Base-by-base conservation (phyloP, 2,113 vertebrate genomes). In the Forbesichthys agassizii region DNA sequence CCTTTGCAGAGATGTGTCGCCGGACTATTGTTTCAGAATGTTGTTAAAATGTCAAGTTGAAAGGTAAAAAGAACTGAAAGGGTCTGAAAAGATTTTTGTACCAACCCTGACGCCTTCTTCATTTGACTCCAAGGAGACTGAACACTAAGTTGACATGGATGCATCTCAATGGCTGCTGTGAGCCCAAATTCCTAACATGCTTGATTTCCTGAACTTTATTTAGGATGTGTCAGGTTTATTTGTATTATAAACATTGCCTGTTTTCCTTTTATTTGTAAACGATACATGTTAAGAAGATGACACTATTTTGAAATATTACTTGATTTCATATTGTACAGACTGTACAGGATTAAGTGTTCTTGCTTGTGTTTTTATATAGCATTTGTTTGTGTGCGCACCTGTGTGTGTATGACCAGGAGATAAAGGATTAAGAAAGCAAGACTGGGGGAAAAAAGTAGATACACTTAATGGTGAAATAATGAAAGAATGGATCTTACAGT, bases 221-320 rank as follows among this genome's bases (percentile, higher is more conserved):
- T 86, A 77, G 84, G 88, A 86, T 74, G 81, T 88, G 87, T 85
- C 81, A 83, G 87, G 85, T 87, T 87, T 88, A 82, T 90, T 90
- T 90, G 84, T 89, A 88, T 84, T 75, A 88, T 88, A 86, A 84
- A 79, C 80, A 83, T 65, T 88, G 90, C 88, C 86, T 90, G 88
- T 90, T 89, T 90, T 88, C 81, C 86, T 88, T 91, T 66, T 84
- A 81, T 90, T 91, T 90, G 82, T 90, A 88, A 91, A 88, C 80
- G 63, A 86, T 82, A 89, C 88, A 86, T 86, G 88, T 88, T 86
- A 85, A 88, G 85, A 86, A 89, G 90, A 91, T 88, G 84, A 88
- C 81, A 90, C 90, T 91, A 91, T 91, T 91, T 91, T 91, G 81
- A 91, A 90, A 90, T 89, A 89, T 89, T 87, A 88, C 86, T 89